phyloP scores from a whole-genome alignment of 2,113 vertebrate genomes.

The Seriola dumerili region DNA sequence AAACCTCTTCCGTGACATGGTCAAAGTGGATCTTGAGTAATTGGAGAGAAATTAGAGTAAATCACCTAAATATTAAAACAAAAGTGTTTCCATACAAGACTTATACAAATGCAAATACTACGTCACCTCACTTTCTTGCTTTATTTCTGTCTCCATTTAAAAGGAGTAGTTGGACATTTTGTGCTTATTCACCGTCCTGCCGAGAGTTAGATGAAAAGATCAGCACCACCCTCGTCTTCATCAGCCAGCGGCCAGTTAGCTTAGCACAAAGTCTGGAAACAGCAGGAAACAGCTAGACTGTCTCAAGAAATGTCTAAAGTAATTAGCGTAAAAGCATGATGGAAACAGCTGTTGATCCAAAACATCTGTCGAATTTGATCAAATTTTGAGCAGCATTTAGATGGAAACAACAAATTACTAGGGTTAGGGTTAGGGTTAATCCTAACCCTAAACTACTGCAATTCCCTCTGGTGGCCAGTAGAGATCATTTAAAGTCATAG shows the following conservation, averaged over 20 bases:
- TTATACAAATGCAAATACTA: neutral
- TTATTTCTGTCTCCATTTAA: no score
- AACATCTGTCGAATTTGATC: constrained; percentile 5
- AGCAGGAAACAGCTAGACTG: no score
- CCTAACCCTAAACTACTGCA: constrained; percentile 13
- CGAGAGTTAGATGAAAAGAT: neutral
- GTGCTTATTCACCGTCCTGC: neutral
- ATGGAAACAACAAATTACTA: neutral
- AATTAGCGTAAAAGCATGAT: neutral
- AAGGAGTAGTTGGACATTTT: neutral
- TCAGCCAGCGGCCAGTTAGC: neutral
- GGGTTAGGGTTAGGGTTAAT: no score
- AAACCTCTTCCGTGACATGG: neutral
- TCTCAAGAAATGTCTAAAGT: no score
- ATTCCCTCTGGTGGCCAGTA: constrained; percentile 42
- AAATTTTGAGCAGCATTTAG: constrained; percentile 35
- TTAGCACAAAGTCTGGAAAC: neutral
- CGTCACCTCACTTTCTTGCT: neutral
- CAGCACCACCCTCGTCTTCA: neutral
- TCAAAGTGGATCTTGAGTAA: neutral
- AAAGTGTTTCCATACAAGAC: neutral
- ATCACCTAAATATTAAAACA: neutral
- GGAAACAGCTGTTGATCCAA: constrained; percentile 14
- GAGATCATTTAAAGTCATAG: constrained; percentile 46
- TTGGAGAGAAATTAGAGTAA: neutral